Base-by-base conservation (phyloP, 2,113 vertebrate genomes). In the Halcyon senegalensis region DNA sequence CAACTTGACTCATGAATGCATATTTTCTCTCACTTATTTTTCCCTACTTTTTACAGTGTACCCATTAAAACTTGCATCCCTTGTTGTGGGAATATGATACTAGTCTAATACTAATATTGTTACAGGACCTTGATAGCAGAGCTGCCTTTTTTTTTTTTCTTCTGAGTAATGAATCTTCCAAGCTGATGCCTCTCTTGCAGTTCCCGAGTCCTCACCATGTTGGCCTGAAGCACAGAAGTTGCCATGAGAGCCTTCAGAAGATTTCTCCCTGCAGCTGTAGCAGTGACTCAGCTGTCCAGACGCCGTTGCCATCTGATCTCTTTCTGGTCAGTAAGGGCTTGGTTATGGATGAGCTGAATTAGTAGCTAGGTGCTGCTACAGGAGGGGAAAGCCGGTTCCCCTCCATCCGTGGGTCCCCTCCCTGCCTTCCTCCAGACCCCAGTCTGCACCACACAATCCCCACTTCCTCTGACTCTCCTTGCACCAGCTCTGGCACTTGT, bases 291-390 rank as follows among this genome's bases (percentile, higher is more conserved):
- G 41, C 21, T 78, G 50, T 43, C 56, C 72, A 77, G 59, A 43
- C 11, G 5, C 79, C 3, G 1, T 3, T 59, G 55, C 46, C 1
- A 0, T 53, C 63, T 50, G 51, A 41, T 43, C 50, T 68, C 16
- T 35, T 30, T 59, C 59, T 80, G 64, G 25, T 55, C 64, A 55
- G 25, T 31, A n/a, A 67, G n/a, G 31, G 6, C 28, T 80, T 33
- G 39, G 24, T 50, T 63, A 39, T 11, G 51, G n/a, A 48, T 70
- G n/a, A 85, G 66, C 24, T 69, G 37, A 81, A 55, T 46, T 44
- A 59, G 63, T 18, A 88, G 28, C 16, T 58, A 27, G 18, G 13
- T 62, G 74, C 41, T 62, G 73, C 59, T 53, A 7, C 20, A 44
- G 50, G 24, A 79, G 27, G 7, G 10, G 30, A 76, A 31, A 64